Conservation (phyloP, 2,888 invertebrate genomes). For the Stenodema calcarata region DNA sequence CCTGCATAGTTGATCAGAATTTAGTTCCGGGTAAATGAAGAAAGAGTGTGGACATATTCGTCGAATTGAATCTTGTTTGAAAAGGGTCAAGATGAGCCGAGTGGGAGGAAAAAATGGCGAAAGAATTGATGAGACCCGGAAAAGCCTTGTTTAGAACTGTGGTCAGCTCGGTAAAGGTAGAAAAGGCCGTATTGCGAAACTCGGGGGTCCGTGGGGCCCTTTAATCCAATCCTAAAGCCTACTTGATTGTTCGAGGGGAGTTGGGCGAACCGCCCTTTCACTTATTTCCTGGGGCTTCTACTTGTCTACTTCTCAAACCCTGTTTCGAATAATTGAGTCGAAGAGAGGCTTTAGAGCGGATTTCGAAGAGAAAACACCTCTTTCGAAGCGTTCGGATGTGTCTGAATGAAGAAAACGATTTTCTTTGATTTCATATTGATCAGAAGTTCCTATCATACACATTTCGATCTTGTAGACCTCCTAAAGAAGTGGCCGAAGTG, state of each 20-base stretch:
- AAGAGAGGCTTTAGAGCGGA: not conserved
- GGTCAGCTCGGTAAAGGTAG: not conserved
- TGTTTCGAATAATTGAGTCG: not conserved
- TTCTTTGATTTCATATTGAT: too few relatives aligned
- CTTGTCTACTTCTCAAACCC: not conserved
- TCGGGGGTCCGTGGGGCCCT: not conserved
- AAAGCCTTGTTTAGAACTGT: not conserved
- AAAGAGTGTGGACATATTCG: too few relatives aligned
- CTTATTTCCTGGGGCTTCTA: not conserved
- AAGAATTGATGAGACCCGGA: not conserved
- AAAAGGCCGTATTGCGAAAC: not conserved
- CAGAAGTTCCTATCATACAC: too few relatives aligned
- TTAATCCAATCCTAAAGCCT: constrained; percentile 12
- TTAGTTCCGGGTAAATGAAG: too few relatives aligned
- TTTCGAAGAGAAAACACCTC: too few relatives aligned
- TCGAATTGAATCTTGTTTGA: too few relatives aligned
- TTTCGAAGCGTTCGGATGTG: too few relatives aligned
- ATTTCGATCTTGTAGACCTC: too few relatives aligned
- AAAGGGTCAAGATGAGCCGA: too few relatives aligned
- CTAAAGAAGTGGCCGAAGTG: too few relatives aligned
- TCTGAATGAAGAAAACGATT: too few relatives aligned
- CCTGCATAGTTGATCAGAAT: too few relatives aligned
- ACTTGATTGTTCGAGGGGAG: constrained; percentile 8
- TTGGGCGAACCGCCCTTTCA: not conserved
- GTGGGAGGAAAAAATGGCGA: not conserved